Percentiles rank a stretch among this genome's conserved stretches.
Evolutionary conservation across 2,797 vertebrate species (phyloP).

Genomic region (Tangara arthus): DNA sequence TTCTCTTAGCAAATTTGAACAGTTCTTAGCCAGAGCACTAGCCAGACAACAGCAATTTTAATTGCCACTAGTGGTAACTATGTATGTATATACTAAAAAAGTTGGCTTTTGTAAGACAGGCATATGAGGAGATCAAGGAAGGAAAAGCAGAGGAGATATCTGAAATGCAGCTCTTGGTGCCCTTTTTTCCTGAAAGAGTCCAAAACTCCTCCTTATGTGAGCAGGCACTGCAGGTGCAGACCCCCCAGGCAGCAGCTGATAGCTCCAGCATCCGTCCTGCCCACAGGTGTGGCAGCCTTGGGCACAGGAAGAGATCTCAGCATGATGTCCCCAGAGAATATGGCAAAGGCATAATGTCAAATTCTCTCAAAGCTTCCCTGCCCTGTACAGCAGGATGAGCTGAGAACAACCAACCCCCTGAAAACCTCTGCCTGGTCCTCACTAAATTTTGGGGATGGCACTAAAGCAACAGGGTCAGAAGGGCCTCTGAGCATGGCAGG

Average conservation of each 20-base stretch:
- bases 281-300: not conserved
- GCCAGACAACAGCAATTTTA: not conserved
- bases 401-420: fast-evolving
- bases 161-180: not conserved
- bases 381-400: not conserved
- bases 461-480: not conserved
- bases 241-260: not conserved
- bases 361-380: not conserved
- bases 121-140: not conserved
- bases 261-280: not conserved
- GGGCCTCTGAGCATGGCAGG: not conserved
- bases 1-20: not conserved
- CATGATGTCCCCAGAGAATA: fast-evolving
- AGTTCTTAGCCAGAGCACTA: not conserved
- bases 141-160: not conserved
- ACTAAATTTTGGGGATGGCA: not conserved
- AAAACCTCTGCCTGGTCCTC: not conserved
- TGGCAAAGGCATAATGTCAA: not conserved
- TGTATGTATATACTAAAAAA: not conserved
- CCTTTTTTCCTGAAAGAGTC: not conserved
- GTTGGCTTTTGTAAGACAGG: not conserved
- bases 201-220: not conserved
- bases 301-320: not conserved
- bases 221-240: not conserved
- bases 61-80: not conserved